These are phyloP conservation scores for Dolomedes plantarius DNA, from an alignment of 2,888 invertebrate genomes.

Conservation along the genomic window DNA sequence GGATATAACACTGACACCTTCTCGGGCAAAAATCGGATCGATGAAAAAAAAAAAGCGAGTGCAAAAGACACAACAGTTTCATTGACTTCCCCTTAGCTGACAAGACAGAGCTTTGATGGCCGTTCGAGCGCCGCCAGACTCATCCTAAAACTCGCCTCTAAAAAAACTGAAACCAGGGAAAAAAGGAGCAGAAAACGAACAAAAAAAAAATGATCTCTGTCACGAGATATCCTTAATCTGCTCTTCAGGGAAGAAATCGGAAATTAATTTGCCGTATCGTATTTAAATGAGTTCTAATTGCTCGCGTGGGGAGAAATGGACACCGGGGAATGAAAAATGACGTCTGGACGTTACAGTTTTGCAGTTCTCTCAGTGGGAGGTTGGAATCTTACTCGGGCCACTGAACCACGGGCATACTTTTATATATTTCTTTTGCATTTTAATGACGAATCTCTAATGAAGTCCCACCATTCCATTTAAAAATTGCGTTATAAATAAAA, in stretches of 20 bases:
- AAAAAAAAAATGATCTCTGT: not conserved
- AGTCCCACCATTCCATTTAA: too few species aligned
- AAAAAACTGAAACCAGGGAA: not conserved
- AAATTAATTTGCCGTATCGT: constrained; percentile 25
- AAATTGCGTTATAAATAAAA: too few species aligned
- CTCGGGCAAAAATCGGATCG: not conserved
- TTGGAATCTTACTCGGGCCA: too few species aligned
- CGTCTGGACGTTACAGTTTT: too few species aligned
- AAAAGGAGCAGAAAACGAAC: too few species aligned
- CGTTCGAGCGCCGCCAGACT: not conserved
- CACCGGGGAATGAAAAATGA: too few species aligned
- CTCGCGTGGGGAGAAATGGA: constrained; percentile 27
- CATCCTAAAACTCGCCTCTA: not conserved
- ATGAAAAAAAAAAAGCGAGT: not conserved
- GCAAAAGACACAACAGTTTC: not conserved
- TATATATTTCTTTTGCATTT: too few species aligned
- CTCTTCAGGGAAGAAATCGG: constrained; percentile 8
- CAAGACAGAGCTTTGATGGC: not conserved
- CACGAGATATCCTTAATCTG: constrained; percentile 36
- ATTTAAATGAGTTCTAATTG: constrained; percentile 55
- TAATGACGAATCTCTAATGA: too few species aligned
- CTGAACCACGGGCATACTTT: too few species aligned
- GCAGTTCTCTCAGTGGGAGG: too few species aligned
- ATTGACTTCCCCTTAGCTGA: not conserved
- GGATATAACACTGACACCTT: not conserved